A percentile compares a stretch with the other conserved stretches of the same genome.
Conservation (phyloP, 2,888 invertebrate genomes). For the Melikaiella ostensackeni region DNA sequence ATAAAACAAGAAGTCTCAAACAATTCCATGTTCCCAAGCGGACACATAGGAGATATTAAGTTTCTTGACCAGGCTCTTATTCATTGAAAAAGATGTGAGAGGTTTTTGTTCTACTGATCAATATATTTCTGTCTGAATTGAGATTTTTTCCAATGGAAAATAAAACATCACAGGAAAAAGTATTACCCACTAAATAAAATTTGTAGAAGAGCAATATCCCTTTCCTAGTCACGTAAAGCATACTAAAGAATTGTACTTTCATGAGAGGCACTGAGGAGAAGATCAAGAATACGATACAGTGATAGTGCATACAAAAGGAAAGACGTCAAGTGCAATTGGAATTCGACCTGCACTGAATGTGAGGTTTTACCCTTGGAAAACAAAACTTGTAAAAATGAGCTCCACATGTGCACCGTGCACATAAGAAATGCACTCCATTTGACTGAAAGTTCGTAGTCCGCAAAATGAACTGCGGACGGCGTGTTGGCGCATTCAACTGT, state of each 20-base stretch:
- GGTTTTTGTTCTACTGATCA: too few species aligned
- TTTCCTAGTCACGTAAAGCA: slow-evolving; percentile 23
- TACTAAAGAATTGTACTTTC: slow-evolving; percentile 16
- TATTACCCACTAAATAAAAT: background rate
- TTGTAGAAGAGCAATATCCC: background rate
- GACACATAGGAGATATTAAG: too few species aligned
- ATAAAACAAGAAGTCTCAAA: too few species aligned
- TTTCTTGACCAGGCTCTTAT: too few species aligned
- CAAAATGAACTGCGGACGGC: background rate
- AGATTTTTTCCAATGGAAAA: too few species aligned
- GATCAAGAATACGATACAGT: slow-evolving; percentile 19
- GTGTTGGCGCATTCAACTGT: background rate
- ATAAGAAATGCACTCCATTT: background rate
- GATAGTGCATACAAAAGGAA: background rate
- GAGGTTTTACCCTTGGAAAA: slow-evolving; percentile 6
- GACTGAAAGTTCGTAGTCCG: slow-evolving; percentile 2
- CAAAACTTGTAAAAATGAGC: slow-evolving; percentile 18
- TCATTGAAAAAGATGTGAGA: too few species aligned
- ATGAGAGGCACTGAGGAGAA: slow-evolving; percentile 8
- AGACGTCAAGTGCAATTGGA: slow-evolving; percentile 25
- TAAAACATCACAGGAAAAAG: background rate
- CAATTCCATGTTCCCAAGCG: too few species aligned
- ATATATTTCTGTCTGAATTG: background rate
- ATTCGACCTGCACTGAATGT: slow-evolving; percentile 24
- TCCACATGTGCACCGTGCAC: background rate